Evolutionary conservation across 2,113 vertebrate species (phyloP), one percentile per base, ranked within the genome.

Genomic region (Anas platyrhynchos): DNA sequence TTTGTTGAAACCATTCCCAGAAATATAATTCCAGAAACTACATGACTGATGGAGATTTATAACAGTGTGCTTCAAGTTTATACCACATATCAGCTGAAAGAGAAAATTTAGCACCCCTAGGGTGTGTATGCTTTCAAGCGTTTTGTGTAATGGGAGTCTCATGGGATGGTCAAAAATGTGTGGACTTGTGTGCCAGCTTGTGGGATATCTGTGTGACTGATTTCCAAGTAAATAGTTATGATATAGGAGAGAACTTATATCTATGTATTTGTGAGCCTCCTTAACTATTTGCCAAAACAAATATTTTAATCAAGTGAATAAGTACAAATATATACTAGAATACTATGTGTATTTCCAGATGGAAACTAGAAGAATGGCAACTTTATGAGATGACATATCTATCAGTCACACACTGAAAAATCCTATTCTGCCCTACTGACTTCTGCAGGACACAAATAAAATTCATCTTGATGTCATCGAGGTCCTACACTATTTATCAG

Each of bases 1-100:
- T 85, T 84, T 87, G 7, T 85, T 91, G 74, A 89, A 91, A 74
- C 13, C 11, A 55, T 75, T 91, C 77, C 73, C 50, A 86, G 84
- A 89, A 86, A 66, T 13, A 48, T 43, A 54, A 58, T 74, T 84
- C 27, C 21, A 75, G 46, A 87, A 84, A 84, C 83, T 62, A 63
- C 17, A 17, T 16, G 32, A 62, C 4, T n/a, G 6, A 46, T 23
- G 4, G 4, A 52, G 32, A 61, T 79, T 93, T 90, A 56, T 79
- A 29, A 46, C 6, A 67, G 14, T 26, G 8, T 76, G 13, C 31
- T 66, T 93, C 65, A 34, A 61, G 44, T 80, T 56, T 83, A 7
- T 8, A 11, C 59, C 34, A 23, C 15, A 69, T 56, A 92, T 90
- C 48, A 88, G 11, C 14, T 80, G n/a, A 76, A 82, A 41, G 2